Conservation (phyloP, 1,140 invertebrate genomes). For the Chionoecetes opilio region DNA sequence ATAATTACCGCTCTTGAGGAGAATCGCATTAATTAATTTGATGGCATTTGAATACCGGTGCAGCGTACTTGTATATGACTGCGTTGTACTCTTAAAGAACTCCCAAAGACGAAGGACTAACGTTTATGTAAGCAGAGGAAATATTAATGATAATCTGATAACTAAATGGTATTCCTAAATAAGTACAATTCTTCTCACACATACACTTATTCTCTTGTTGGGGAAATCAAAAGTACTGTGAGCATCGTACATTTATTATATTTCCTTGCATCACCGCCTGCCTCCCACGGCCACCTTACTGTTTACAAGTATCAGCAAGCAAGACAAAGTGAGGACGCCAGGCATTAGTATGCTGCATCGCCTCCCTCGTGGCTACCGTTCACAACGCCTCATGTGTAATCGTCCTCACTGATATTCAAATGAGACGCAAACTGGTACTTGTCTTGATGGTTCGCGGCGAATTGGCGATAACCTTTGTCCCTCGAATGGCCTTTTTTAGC, state of each 20-base stretch:
- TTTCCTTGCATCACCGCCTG: not conserved
- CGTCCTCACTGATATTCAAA: constrained; percentile 53
- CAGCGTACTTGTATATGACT: too few species aligned
- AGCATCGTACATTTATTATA: too few species aligned
- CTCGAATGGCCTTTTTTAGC: not conserved
- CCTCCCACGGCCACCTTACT: not conserved
- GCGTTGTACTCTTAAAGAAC: too few species aligned
- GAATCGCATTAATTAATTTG: not conserved
- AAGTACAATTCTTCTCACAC: too few species aligned
- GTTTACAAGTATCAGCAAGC: not conserved
- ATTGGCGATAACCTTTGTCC: constrained; percentile 17
- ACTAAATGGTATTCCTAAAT: too few species aligned
- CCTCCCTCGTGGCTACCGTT: constrained; percentile 43
- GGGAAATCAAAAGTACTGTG: too few species aligned
- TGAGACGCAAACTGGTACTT: constrained; percentile 8
- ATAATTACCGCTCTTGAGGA: not conserved
- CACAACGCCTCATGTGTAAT: constrained; percentile 46
- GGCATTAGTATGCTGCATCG: not conserved
- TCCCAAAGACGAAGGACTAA: too few species aligned
- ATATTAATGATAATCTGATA: too few species aligned
- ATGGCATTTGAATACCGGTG: too few species aligned
- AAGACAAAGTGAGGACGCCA: not conserved
- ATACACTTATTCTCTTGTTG: too few species aligned
- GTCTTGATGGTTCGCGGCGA: not conserved
- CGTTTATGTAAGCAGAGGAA: too few species aligned